A percentile compares a stretch with the other conserved stretches of the same genome.
These are phyloP conservation scores for Momotus momota DNA, from an alignment of 2,797 vertebrate genomes.

Conservation along the genomic window DNA sequence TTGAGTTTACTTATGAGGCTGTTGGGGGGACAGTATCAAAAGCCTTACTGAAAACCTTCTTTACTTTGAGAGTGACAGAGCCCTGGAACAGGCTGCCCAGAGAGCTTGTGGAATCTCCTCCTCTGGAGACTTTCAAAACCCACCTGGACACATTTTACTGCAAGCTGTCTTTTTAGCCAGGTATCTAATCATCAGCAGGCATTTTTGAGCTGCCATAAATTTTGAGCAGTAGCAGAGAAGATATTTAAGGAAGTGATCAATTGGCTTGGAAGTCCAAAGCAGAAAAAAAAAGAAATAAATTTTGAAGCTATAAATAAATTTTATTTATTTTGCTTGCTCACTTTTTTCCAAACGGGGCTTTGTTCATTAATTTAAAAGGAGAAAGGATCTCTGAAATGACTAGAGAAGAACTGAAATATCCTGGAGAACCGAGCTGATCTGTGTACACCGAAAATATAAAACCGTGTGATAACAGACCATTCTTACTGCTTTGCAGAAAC, in stretches of 20 bases:
- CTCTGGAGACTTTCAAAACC: no score
- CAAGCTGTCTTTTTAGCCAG: background rate
- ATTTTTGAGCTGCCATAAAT: background rate
- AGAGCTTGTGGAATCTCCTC: no score
- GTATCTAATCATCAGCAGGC: background rate
- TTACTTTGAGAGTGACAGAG: no score
- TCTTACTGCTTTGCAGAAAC: background rate
- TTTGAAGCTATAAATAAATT: background rate
- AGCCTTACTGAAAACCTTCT: no score
- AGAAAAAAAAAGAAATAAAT: background rate
- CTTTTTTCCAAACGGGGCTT: background rate
- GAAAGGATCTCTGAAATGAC: background rate
- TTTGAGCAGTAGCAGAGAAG: background rate
- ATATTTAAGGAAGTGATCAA: rapidly evolving
- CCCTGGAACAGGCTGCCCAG: no score
- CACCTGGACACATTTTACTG: background rate
- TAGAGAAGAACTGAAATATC: background rate
- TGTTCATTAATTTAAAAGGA: background rate
- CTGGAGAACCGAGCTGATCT: background rate
- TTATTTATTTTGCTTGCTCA: background rate
- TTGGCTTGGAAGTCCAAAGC: background rate
- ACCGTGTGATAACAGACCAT: background rate
- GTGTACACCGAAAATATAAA: background rate
- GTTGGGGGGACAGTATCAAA: no score
- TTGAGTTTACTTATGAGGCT: no score